Percentiles rank a stretch among this genome's conserved stretches.
Conservation (phyloP, 1,140 invertebrate species). For the Dreissena polymorpha region DNA sequence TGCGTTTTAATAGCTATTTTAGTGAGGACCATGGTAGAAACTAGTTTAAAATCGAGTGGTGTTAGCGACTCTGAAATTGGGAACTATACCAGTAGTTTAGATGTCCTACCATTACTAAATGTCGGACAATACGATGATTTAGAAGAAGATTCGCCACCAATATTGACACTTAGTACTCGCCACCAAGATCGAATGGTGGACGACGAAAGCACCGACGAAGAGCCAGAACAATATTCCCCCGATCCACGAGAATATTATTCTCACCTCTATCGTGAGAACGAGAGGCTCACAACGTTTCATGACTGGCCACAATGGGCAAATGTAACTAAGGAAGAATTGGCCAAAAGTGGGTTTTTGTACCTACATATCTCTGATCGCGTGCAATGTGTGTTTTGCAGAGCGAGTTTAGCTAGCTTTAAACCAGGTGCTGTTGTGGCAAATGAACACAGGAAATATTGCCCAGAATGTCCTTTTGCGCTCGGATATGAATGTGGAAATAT, state of each 20-base stretch:
- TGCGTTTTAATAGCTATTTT: too few relatives aligned
- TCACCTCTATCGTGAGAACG: constrained; percentile 21
- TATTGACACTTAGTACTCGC: too few relatives aligned
- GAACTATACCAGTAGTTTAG: too few relatives aligned
- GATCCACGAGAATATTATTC: background rate
- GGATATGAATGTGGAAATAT: constrained; percentile 67
- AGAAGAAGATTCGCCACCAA: too few relatives aligned
- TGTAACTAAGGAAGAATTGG: constrained; percentile 86
- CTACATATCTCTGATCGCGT: constrained; percentile 83
- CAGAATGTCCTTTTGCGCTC: constrained; percentile 87
- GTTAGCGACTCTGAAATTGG: too few relatives aligned
- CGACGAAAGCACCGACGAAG: background rate
- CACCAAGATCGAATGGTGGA: too few relatives aligned
- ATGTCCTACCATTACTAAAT: too few relatives aligned
- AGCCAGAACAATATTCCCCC: background rate
- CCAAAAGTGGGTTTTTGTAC: constrained; percentile 91
- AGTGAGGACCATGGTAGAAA: too few relatives aligned
- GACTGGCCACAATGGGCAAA: constrained; percentile 87
- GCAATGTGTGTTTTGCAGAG: constrained; percentile 91
- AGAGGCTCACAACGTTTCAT: constrained; percentile 76
- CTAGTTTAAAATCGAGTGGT: too few relatives aligned
- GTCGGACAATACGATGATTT: too few relatives aligned
- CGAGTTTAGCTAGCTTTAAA: constrained; percentile 88
- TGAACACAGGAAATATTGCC: constrained; percentile 88
- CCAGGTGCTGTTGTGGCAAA: constrained; percentile 86